Conservation (phyloP, 35 echinoderm and acorn worm genomes). For the Apostichopus parvimensis region DNA sequence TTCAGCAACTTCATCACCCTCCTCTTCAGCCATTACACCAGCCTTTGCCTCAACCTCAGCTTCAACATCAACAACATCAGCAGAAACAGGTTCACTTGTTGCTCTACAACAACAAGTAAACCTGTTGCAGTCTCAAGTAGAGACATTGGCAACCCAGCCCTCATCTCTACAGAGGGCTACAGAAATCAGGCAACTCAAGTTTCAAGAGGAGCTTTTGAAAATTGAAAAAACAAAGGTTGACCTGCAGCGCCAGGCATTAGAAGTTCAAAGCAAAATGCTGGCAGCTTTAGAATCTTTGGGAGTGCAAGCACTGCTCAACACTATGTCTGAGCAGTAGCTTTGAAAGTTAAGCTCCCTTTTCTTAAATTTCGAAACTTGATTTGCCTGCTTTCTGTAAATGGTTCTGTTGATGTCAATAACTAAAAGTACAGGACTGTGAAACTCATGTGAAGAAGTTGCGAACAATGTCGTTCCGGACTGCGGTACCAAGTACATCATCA, state of each 20-base stretch:
- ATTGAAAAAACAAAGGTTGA: neutral
- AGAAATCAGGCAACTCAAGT: neutral
- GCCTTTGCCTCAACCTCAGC: neutral
- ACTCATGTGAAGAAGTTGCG: no score
- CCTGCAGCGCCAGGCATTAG: neutral
- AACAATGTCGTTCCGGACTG: no score
- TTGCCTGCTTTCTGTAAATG: no score
- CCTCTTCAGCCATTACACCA: neutral
- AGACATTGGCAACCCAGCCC: neutral
- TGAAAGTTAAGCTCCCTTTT: neutral
- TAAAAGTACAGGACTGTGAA: no score
- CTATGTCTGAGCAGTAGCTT: neutral
- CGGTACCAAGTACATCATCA: no score
- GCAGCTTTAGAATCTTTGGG: neutral
- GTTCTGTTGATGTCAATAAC: no score
- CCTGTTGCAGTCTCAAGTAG: slow-evolving; percentile 11
- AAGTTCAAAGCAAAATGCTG: neutral
- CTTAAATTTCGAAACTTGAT: no score
- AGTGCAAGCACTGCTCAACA: neutral
- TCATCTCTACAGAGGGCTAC: slow-evolving; percentile 19
- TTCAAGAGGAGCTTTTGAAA: no score
- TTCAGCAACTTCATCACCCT: neutral
- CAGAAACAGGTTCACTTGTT: slow-evolving; percentile 8
- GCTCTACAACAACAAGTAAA: slow-evolving; percentile 32
- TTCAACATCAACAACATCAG: neutral